phyloP scores from a whole-genome alignment of 2,888 invertebrate species.

The Platerodrilus igneus region DNA sequence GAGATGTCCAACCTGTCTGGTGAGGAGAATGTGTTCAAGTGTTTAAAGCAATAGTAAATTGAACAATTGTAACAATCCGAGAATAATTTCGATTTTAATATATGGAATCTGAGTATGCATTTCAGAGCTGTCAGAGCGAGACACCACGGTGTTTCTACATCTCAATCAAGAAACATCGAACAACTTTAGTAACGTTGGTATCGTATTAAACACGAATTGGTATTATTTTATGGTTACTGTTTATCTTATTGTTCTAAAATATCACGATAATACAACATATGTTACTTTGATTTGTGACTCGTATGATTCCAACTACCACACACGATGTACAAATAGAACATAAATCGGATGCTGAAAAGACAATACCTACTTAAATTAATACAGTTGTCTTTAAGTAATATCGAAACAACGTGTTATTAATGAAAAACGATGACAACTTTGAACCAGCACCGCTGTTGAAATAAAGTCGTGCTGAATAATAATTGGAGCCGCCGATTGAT shows the following conservation, averaged over 20 bases:
- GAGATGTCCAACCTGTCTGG: no score
- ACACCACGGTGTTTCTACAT: no score
- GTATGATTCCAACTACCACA: slow-evolving; percentile 27
- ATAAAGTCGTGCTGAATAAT: slow-evolving; percentile 37
- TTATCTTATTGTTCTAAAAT: slow-evolving; percentile 22
- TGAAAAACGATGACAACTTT: slow-evolving; percentile 34
- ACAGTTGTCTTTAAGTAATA: slow-evolving; percentile 33
- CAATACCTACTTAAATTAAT: slow-evolving; percentile 32
- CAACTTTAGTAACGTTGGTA: no score
- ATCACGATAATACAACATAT: slow-evolving; percentile 21
- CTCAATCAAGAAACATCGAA: no score
- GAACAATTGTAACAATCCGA: no score
- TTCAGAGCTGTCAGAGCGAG: no score
- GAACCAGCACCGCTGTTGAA: slow-evolving; percentile 33
- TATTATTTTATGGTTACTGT: slow-evolving; percentile 17
- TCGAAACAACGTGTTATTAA: slow-evolving; percentile 33
- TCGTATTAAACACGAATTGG: slow-evolving; percentile 15
- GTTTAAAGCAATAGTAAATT: no score
- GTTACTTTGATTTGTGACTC: slow-evolving; percentile 21
- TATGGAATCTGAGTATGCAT: no score
- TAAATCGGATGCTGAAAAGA: slow-evolving; percentile 31
- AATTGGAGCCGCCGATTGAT: slow-evolving; percentile 25
- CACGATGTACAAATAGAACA: slow-evolving; percentile 33
- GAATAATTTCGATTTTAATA: no score
- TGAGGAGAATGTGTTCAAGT: no score